phyloP scores from a whole-genome alignment of 2,797 vertebrate species.

The Helarctos malayanus region DNA sequence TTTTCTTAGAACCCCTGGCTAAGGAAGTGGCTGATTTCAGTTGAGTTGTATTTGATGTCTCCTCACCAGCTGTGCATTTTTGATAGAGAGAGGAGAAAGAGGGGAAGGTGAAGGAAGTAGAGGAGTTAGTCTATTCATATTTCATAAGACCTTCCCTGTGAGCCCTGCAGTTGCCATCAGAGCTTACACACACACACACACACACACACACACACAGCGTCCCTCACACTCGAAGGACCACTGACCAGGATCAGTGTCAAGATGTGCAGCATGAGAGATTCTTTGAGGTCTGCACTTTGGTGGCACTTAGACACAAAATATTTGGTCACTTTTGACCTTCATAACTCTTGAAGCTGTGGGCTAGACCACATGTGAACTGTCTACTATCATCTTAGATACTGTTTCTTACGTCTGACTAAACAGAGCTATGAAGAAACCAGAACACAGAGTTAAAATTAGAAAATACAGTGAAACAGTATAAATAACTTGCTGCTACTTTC shows the following conservation, averaged over 20 bases:
- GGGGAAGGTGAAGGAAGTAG: neutral
- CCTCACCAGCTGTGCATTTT: neutral
- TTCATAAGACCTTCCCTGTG: neutral
- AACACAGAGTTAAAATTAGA: neutral
- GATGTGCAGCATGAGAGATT: neutral
- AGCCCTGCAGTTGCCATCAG: neutral
- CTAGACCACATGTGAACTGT: neutral
- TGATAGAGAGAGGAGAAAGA: neutral
- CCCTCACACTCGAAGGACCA: neutral
- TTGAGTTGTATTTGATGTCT: constrained; percentile 8
- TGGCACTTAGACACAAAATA: neutral
- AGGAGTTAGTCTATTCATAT: neutral
- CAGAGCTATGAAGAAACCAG: neutral
- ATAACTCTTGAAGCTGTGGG: neutral
- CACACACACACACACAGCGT: neutral
- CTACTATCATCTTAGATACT: neutral
- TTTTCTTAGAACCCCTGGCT: neutral
- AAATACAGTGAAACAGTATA: neutral
- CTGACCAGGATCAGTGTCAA: neutral
- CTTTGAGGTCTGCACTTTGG: constrained; percentile 5
- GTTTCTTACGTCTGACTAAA: neutral
- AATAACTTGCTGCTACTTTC: neutral
- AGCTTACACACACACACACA: neutral
- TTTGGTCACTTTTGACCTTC: neutral
- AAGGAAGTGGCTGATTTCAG: neutral